These are phyloP conservation scores for Syritta pipiens DNA, from an alignment of 2,888 invertebrate genomes.

Conservation along the genomic window DNA sequence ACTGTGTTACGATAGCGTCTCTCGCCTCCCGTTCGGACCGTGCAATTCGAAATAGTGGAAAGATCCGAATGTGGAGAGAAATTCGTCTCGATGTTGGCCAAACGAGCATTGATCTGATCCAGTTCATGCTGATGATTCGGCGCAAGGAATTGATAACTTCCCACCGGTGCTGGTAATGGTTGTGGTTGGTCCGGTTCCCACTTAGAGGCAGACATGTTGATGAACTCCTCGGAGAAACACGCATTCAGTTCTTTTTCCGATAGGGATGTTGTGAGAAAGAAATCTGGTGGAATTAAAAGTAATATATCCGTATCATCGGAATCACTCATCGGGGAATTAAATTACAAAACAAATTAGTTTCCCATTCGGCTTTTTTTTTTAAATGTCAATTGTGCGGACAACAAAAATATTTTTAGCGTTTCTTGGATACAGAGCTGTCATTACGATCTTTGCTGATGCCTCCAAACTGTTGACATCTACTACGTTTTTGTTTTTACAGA, in stretches of 20 bases:
- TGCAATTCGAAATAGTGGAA: conserved; percentile 76
- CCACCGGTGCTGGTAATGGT: neutral
- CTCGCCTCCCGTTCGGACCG: conserved; percentile 70
- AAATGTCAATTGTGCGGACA: neutral
- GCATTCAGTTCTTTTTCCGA: conserved; percentile 47
- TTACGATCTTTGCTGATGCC: neutral
- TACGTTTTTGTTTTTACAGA: too few relatives aligned
- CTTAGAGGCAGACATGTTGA: conserved; percentile 37
- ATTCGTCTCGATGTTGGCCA: conserved; percentile 73
- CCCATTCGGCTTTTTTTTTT: neutral
- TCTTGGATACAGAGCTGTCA: conserved; percentile 1
- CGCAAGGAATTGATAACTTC: conserved; percentile 71
- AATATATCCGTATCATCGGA: conserved; percentile 91
- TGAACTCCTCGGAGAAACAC: conserved; percentile 6
- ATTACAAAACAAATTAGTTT: neutral
- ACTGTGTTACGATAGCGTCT: conserved; percentile 48
- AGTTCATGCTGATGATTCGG: conserved; percentile 74
- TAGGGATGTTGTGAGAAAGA: conserved; percentile 81
- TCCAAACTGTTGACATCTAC: neutral
- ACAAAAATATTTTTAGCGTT: conserved; percentile 15
- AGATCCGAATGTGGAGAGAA: conserved; percentile 75
- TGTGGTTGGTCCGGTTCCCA: conserved; percentile 34
- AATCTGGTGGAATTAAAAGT: conserved; percentile 88
- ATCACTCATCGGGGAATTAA: conserved; percentile 82
- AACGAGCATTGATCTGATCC: conserved; percentile 75